Percentiles rank a stretch among this genome's conserved stretches.
Conservation (phyloP, 2,797 vertebrate species). For the Hypotaenidia okinawae region DNA sequence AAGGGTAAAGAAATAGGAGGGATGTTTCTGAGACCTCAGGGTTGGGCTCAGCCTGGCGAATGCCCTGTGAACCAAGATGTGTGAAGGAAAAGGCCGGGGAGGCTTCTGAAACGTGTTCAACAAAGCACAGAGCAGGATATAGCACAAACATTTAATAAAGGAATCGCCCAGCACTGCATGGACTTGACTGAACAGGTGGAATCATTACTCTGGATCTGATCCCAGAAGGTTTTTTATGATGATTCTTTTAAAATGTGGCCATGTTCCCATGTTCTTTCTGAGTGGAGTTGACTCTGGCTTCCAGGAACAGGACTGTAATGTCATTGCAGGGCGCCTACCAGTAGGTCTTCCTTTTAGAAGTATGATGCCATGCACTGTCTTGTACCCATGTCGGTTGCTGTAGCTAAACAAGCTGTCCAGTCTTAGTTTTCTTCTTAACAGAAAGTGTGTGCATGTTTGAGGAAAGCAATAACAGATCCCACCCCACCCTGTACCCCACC, state of each 20-base stretch:
- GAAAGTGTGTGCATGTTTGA: background rate
- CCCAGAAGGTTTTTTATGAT: constrained; percentile 52
- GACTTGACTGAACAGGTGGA: constrained; percentile 51
- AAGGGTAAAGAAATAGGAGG: background rate
- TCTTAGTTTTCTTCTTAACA: constrained; percentile 20
- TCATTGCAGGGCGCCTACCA: background rate
- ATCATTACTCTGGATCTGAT: constrained; percentile 55
- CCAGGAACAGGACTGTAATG: constrained; percentile 19
- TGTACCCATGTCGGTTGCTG: background rate
- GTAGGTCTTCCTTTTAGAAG: background rate
- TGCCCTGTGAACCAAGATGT: background rate
- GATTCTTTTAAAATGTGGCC: constrained; percentile 43
- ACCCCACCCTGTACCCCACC: background rate
- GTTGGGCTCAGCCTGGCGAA: background rate
- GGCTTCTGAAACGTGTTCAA: background rate
- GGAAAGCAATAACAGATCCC: background rate
- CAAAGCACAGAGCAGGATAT: background rate
- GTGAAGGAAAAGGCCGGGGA: background rate
- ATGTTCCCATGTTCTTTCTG: constrained; percentile 46
- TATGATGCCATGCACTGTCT: background rate
- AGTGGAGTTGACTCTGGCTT: constrained; percentile 57
- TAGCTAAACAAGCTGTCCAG: background rate
- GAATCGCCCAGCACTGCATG: background rate
- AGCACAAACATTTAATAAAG: background rate
- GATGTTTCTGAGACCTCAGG: background rate